Conservation (phyloP, 1,140 invertebrate genomes). For the Pogonognathellus flavescens region DNA sequence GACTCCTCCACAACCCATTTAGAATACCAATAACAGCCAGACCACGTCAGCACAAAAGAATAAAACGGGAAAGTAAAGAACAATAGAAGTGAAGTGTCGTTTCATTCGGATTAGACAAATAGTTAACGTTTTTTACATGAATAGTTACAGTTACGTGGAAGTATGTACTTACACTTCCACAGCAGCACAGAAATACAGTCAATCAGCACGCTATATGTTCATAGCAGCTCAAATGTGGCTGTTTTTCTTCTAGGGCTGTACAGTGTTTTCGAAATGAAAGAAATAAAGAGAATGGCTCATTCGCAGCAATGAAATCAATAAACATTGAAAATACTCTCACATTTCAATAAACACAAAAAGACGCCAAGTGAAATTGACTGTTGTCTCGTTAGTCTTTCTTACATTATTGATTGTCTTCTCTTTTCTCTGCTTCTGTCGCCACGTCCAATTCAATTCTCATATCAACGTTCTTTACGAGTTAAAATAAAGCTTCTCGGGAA, state of each 20-base stretch:
- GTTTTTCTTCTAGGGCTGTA: not conserved
- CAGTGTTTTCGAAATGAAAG: not conserved
- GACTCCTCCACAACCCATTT: constrained; percentile 23
- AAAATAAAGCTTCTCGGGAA: no score
- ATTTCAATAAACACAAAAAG: constrained; percentile 4
- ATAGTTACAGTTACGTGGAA: not conserved
- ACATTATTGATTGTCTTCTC: not conserved
- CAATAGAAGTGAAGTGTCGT: not conserved
- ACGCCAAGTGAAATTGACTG: not conserved
- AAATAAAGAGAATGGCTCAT: not conserved
- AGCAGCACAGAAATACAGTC: not conserved
- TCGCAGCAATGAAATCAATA: constrained; percentile 19
- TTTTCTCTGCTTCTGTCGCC: not conserved
- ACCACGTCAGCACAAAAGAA: constrained; percentile 18
- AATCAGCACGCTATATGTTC: not conserved
- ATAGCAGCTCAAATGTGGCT: not conserved
- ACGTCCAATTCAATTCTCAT: no score
- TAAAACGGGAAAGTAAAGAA: not conserved
- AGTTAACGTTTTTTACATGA: not conserved
- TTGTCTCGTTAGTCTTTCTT: not conserved
- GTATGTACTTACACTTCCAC: not conserved
- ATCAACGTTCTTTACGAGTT: no score
- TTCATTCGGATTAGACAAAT: constrained; percentile 13
- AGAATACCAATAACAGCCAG: constrained; percentile 22
- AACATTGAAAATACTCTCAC: constrained; percentile 18